Base-by-base conservation (phyloP, 2,113 vertebrate genomes). In the Plestiodon gilberti region DNA sequence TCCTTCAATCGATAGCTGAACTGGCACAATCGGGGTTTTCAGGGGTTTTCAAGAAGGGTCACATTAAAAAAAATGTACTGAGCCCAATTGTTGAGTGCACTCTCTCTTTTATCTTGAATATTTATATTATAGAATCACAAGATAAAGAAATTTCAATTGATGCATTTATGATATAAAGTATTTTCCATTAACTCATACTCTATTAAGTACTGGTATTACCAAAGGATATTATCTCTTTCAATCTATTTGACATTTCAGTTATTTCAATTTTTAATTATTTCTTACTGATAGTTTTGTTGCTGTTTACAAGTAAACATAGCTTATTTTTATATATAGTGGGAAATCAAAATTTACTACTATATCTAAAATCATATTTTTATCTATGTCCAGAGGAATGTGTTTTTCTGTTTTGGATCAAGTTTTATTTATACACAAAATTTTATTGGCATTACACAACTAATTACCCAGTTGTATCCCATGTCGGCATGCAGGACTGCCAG, bases 251-350 rank as follows among this genome's bases (percentile, higher is more conserved):
- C 20, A 62, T 2, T 40, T 62, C 57, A 61, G 33, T 38, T 62
- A 23, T 11, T 17, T 79, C 23, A 15, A 0, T 10, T 71, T 71
- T 48, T 0, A 85, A 89, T 30, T 40, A 38, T 0, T 0, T 3
- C 62, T 65, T 75, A 43, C 7, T 59, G 52, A 38, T 0, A 61
- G 0, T 0, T 57, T 38, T 80, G 28, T 35, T 74, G 55, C 17
- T 57, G 3, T 2, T 57, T 84, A 23, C 15, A 9, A 2, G 0
- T 1, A 13, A 18, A 0, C 5, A 67, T 57, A 35, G 18, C 1
- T 4, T 0, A 15, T 14, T 33, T 35, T 38, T 28, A 38, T 4
- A 67, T 35, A 52, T 65, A 18, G 14, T 80, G 48, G 0, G 0
- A 15, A 57, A 57, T 1, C 35, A 33, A n/a, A n/a, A n/a, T n/a